Conservation (phyloP, 2,113 vertebrate species). For the Gila orcuttii region DNA sequence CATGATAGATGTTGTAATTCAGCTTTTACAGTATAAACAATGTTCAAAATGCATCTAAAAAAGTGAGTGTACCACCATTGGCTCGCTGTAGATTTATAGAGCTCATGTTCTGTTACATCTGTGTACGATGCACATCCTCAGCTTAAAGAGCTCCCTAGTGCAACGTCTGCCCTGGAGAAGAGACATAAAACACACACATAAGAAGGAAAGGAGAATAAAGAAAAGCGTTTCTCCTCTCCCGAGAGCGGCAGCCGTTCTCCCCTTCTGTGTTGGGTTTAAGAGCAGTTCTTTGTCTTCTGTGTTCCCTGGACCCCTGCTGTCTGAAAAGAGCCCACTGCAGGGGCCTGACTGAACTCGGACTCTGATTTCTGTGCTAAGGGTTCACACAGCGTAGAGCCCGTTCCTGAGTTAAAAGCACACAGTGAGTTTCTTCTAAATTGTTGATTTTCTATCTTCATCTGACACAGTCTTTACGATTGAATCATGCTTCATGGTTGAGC, state of each 20-base stretch:
- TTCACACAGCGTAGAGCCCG: slow-evolving; percentile 12
- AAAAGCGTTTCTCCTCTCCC: slow-evolving; percentile 45
- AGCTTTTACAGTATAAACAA: slow-evolving; percentile 19
- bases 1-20: slow-evolving; percentile 25
- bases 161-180: slow-evolving; percentile 70
- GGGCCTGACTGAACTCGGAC: slow-evolving; percentile 38
- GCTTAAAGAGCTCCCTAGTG: slow-evolving; percentile 74
- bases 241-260: slow-evolving; percentile 56
- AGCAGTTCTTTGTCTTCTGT: slow-evolving; percentile 71
- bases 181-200: slow-evolving; percentile 72
- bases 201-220: slow-evolving; percentile 60
- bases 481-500: neutral
- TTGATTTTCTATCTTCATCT: slow-evolving; percentile 19
- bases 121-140: slow-evolving; percentile 63
- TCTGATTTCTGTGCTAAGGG: slow-evolving; percentile 29
- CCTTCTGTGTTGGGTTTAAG: slow-evolving; percentile 64
- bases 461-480: neutral
- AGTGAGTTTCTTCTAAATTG: slow-evolving; percentile 18
- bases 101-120: slow-evolving; percentile 44
- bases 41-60: slow-evolving; percentile 21
- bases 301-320: slow-evolving; percentile 43
- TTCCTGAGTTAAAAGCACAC: slow-evolving; percentile 19
- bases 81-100: slow-evolving; percentile 24
- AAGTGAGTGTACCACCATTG: slow-evolving; percentile 20
- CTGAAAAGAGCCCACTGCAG: slow-evolving; percentile 44